Evolutionary conservation across 2,113 vertebrate genomes (phyloP).

Genomic region (Bufo bufo): DNA sequence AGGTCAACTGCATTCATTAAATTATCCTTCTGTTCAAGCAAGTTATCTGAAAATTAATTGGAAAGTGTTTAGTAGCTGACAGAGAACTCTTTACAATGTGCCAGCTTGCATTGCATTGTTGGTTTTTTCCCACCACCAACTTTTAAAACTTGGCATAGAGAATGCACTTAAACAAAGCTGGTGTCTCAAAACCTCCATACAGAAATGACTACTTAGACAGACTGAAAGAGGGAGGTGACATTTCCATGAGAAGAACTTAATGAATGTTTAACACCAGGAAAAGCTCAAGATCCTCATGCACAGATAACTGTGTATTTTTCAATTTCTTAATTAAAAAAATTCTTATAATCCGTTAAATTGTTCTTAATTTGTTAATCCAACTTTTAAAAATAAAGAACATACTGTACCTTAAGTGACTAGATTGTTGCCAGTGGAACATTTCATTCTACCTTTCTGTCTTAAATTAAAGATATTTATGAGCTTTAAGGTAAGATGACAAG

Average conservation of each 20-base stretch:
- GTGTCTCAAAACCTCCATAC: constrained; percentile 2
- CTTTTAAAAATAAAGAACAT: neutral
- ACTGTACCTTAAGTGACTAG: neutral
- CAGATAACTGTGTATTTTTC: constrained; percentile 17
- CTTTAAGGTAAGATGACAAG: neutral
- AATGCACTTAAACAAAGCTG: neutral
- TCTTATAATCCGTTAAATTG: neutral
- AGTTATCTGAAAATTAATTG: constrained; percentile 84
- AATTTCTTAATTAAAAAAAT: neutral
- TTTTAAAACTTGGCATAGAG: constrained; percentile 31
- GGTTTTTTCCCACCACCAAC: constrained; percentile 44
- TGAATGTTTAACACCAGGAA: neutral
- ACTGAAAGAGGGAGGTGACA: neutral
- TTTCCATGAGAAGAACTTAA: neutral
- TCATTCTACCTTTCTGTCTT: neutral
- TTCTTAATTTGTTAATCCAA: neutral
- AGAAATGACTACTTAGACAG: neutral
- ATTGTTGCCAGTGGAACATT: neutral
- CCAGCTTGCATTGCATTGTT: constrained; percentile 61
- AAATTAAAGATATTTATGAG: neutral
- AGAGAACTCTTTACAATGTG: constrained; percentile 64
- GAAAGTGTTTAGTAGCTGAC: constrained; percentile 74
- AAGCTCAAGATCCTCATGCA: neutral
- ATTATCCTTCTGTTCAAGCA: constrained; percentile 82
- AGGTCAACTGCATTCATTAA: constrained; percentile 79